Evolutionary conservation across 1,140 invertebrate genomes (phyloP), one percentile per base, ranked within the genome.

Genomic region (Ladona fulva): DNA sequence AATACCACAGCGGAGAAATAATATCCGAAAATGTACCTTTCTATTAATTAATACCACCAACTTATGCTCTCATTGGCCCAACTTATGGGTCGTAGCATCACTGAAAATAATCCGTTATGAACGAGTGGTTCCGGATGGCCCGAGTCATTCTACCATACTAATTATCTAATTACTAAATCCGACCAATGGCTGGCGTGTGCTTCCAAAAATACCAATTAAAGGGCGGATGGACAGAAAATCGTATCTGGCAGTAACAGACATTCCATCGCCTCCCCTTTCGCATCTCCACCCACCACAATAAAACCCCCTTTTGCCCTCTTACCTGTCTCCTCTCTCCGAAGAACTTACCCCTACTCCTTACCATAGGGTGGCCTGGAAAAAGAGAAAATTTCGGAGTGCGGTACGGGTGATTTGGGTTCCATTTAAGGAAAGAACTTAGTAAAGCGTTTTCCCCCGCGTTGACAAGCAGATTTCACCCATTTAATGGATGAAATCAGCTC

Each of bases 401-500:
- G 10, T 52, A 10, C 19, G 10, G 10, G 10, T 5, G 14, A 66
- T 66, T 66, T 66, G 14, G 52, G 52, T 66, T 16, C 52, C 52
- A 66, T 66, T 66, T 66, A 66, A 66, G 52, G 52, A 16, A 12
- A 66, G 16, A 22, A 19, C 52, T 66, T 16, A 66, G n/a, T 22
- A 66, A 19, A 66, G 14, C 52, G 52, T 22, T 66, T 66, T 66
- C 52, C n/a, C 44, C 52, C 5, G n/a, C 52, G 52, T 66, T 66
- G 52, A 66, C 52, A 37, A 37, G 52, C n/a, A 16, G 52, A 22
- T 66, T 66, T 66, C 52, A 19, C 52, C 14, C 52, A 19, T 66
- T 66, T 66, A 66, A 66, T 66, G n/a, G 52, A 66, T 66, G 52
- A 66, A 66, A 66, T 66, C n/a, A 22, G 52, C 52, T 66, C 52